These are phyloP conservation scores for Cervus canadensis DNA, from an alignment of 2,113 vertebrate genomes.

Conservation along the genomic window DNA sequence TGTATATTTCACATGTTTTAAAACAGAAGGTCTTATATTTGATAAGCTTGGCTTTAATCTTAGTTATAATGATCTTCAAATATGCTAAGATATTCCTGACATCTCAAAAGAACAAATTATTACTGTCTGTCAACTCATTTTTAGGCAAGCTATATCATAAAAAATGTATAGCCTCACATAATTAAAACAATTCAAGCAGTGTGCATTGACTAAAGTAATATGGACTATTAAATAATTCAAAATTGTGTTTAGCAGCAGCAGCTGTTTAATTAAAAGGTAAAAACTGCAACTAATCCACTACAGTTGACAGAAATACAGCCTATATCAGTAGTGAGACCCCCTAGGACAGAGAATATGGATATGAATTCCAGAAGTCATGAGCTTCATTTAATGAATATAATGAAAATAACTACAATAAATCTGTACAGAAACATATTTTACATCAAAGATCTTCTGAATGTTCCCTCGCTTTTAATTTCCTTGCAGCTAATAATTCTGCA, in stretches of 20 bases:
- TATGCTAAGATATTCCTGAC: constrained; percentile 63
- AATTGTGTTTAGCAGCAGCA: constrained; percentile 81
- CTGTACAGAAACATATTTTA: constrained; percentile 62
- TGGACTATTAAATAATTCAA: constrained; percentile 86
- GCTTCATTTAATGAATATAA: constrained; percentile 78
- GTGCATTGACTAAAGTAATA: constrained; percentile 78
- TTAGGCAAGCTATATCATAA: constrained; percentile 79
- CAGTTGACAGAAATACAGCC: constrained; percentile 83
- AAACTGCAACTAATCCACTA: constrained; percentile 86
- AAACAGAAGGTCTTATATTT: constrained; percentile 51
- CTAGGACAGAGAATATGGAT: constrained; percentile 74
- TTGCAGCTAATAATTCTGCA: constrained; percentile 62
- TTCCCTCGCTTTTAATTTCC: constrained; percentile 71
- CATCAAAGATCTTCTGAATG: constrained; percentile 73
- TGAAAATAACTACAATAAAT: constrained; percentile 75
- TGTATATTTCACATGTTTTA: constrained; percentile 33
- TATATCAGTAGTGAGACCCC: constrained; percentile 76
- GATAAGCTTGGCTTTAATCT: constrained; percentile 65
- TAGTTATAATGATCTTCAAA: constrained; percentile 68
- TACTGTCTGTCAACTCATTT: constrained; percentile 74
- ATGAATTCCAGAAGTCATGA: constrained; percentile 76
- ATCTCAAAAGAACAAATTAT: constrained; percentile 74
- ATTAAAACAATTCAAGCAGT: constrained; percentile 81
- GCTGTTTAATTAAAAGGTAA: constrained; percentile 89
- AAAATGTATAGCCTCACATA: constrained; percentile 82